Evolutionary conservation across 2,888 invertebrate species (phyloP).

Genomic region (Microdon myrmicae): DNA sequence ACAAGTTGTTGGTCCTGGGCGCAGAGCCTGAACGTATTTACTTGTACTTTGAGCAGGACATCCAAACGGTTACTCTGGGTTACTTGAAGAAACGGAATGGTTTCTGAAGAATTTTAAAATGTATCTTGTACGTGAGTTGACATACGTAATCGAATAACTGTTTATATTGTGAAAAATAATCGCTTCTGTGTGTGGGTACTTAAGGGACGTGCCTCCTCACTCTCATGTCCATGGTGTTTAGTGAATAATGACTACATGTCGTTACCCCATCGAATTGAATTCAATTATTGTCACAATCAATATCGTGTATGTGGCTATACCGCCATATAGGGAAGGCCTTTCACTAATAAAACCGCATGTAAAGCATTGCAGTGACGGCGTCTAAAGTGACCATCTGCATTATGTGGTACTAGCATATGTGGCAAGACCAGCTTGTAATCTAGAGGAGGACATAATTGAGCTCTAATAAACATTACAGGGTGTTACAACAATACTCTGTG

Average conservation of each 20-base stretch:
- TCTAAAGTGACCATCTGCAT: no score
- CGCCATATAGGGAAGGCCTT: no score
- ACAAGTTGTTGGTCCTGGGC: not conserved
- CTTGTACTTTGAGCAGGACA: constrained; percentile 14
- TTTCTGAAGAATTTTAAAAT: constrained; percentile 36
- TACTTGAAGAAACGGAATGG: constrained; percentile 24
- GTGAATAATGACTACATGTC: not conserved
- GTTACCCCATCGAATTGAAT: not conserved
- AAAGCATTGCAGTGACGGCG: no score
- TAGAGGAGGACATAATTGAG: no score
- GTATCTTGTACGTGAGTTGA: constrained; percentile 17
- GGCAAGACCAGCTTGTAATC: no score
- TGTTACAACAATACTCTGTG: no score
- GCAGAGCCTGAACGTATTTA: not conserved
- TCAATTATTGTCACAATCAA: constrained; percentile 34
- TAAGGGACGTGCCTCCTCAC: constrained; percentile 3
- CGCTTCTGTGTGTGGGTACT: not conserved
- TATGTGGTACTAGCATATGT: no score
- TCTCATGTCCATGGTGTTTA: no score
- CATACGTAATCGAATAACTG: constrained; percentile 12
- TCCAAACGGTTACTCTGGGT: constrained; percentile 44
- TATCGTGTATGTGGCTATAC: no score
- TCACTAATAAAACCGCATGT: no score
- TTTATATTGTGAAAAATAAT: constrained; percentile 3
- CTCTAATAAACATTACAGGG: no score